Evolutionary conservation across 30 jellyfish, hydroid and myxozoan genomes (phyloP).

Genomic region (Aurelia coerulea): DNA sequence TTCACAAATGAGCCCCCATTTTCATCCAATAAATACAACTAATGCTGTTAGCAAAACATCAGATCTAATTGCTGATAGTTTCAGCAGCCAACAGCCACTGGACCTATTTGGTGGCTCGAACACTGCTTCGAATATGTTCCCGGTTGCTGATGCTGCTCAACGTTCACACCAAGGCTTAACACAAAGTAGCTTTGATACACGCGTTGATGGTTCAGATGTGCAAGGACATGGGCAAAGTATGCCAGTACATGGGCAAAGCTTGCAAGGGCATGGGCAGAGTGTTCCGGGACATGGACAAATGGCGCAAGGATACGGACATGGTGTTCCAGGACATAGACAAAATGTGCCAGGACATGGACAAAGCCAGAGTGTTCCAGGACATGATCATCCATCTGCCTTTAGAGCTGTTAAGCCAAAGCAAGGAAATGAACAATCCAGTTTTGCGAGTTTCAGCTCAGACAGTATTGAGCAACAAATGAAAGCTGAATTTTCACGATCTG

Average conservation of each 20-base stretch:
- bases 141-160: not conserved
- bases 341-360: no score
- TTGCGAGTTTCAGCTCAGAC: not conserved
- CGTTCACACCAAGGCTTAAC: not conserved
- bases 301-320: no score
- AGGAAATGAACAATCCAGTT: not conserved
- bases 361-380: not conserved
- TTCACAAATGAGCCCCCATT: not conserved
- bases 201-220: no score
- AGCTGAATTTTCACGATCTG: not conserved
- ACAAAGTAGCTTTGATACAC: no score
- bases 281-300: no score
- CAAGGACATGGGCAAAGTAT: no score
- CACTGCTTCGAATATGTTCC: not conserved
- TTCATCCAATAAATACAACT: not conserved
- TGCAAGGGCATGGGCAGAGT: no score
- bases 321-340: no score
- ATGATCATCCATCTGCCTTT: constrained; percentile 38
- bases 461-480: constrained; percentile 7
- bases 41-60: not conserved
- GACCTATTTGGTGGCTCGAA: not conserved
- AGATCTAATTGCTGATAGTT: not conserved
- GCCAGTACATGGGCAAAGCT: no score
- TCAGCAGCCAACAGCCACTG: constrained; percentile 6
- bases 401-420: constrained; percentile 22